Conservation (phyloP, 2,888 invertebrate genomes). For the Nineta flava region DNA sequence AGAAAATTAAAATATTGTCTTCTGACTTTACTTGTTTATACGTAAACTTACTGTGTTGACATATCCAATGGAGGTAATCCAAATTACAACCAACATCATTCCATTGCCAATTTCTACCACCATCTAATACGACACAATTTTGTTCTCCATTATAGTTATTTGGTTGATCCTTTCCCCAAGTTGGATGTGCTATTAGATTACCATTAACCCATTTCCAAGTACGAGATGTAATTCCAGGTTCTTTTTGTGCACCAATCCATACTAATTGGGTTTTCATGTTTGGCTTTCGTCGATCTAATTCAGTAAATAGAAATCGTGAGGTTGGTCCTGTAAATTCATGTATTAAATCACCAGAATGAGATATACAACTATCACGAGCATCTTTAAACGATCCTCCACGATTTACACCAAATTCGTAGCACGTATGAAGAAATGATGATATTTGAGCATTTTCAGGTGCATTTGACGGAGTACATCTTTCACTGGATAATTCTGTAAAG, state of each 20-base stretch:
- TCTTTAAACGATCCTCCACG: slow-evolving; percentile 71
- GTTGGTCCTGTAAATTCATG: slow-evolving; percentile 44
- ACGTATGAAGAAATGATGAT: slow-evolving; percentile 69
- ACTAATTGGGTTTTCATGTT: slow-evolving; percentile 71
- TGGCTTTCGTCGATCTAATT: slow-evolving; percentile 63
- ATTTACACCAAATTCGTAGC: slow-evolving; percentile 75
- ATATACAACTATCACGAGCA: slow-evolving; percentile 58
- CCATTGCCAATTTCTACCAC: slow-evolving; percentile 82
- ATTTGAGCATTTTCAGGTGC: slow-evolving; percentile 65
- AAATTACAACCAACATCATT: slow-evolving; percentile 89
- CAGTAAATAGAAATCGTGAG: slow-evolving; percentile 53
- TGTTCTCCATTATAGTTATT: slow-evolving; percentile 93
- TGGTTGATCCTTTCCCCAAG: slow-evolving; percentile 89
- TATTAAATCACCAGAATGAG: slow-evolving; percentile 45
- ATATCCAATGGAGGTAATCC: slow-evolving; percentile 86
- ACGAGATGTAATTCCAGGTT: slow-evolving; percentile 63
- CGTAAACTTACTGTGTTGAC: slow-evolving; percentile 65
- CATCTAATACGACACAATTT: slow-evolving; percentile 86
- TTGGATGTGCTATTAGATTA: slow-evolving; percentile 59
- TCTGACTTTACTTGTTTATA: too few relatives aligned
- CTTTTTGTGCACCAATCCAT: slow-evolving; percentile 84
- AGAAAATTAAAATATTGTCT: slow-evolving; percentile 7
- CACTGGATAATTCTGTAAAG: slow-evolving; percentile 63
- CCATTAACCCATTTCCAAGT: slow-evolving; percentile 87
- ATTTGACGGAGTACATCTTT: slow-evolving; percentile 60